Conservation (phyloP, 2,797 vertebrate genomes). For the Knipowitschia caucasica region DNA sequence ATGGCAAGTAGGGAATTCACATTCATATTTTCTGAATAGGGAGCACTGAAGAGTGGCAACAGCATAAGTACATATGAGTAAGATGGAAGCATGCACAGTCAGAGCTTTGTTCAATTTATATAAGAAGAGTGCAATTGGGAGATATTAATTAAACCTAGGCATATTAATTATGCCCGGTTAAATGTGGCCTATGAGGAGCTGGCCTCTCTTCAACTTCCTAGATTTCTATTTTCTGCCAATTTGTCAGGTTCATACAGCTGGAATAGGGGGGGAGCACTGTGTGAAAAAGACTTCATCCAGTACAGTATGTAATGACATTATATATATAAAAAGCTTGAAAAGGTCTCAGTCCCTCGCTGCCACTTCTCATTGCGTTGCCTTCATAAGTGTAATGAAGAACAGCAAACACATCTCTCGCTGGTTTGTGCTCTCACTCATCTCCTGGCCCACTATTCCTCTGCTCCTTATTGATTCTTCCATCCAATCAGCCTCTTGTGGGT, state of each 20-base stretch:
- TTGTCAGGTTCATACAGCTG: conserved; percentile 13
- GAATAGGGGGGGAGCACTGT: conserved; percentile 8
- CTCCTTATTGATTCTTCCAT: conserved; percentile 61
- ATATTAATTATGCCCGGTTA: conserved; percentile 61
- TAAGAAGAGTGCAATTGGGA: conserved; percentile 47
- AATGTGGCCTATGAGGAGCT: conserved; percentile 51
- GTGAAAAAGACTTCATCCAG: no score
- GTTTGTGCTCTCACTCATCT: conserved; percentile 39
- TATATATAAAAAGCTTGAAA: no score
- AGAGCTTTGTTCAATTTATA: conserved; percentile 34
- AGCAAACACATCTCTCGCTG: conserved; percentile 42
- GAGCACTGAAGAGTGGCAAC: no score
- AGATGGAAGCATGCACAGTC: conserved; percentile 12
- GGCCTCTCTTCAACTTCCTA: conserved; percentile 35
- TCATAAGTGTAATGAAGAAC: conserved; percentile 70
- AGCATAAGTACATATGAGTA: background rate
- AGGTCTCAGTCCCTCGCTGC: conserved; percentile 42
- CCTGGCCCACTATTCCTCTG: conserved; percentile 53
- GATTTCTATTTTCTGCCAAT: conserved; percentile 27
- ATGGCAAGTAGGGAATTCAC: background rate
- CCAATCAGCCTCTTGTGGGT: conserved; percentile 65
- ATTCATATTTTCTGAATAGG: background rate
- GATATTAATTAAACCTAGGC: conserved; percentile 63
- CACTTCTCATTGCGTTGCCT: conserved; percentile 58
- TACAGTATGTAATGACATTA: no score